Evolutionary conservation across 2,888 invertebrate genomes (phyloP).

Genomic region (Arenicola marina): DNA sequence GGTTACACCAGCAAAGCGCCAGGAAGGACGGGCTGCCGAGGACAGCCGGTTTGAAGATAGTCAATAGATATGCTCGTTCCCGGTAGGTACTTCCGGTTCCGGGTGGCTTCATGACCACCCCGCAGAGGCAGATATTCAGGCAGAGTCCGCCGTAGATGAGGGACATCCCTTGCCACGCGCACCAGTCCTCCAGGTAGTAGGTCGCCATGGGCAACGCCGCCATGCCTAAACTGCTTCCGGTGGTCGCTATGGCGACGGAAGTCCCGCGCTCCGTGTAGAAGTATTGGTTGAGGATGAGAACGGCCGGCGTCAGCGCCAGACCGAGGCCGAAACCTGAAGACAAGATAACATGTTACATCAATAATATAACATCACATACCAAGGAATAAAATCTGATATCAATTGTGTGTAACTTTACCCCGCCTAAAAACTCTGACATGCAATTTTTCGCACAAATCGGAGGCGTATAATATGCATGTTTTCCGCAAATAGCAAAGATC

Average conservation of each 20-base stretch:
- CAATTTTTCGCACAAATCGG: no score
- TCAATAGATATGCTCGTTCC: slow-evolving; percentile 12
- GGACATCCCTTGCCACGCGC: slow-evolving; percentile 22
- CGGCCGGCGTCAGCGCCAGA: slow-evolving; percentile 21
- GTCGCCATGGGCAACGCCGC: slow-evolving; percentile 11
- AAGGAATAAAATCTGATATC: no score
- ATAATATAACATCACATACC: no score
- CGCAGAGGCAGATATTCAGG: slow-evolving; percentile 36
- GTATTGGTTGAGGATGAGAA: slow-evolving; percentile 22
- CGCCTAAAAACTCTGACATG: no score
- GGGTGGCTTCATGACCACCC: slow-evolving; percentile 46
- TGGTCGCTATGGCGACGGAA: slow-evolving; percentile 10
- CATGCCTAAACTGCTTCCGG: slow-evolving; percentile 20
- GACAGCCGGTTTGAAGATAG: slow-evolving; percentile 33
- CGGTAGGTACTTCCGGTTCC: not conserved
- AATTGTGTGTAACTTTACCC: no score
- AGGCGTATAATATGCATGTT: no score
- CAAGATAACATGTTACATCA: no score
- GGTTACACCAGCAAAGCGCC: slow-evolving; percentile 50
- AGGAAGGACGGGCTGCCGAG: slow-evolving; percentile 49
- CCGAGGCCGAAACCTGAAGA: slow-evolving; percentile 30
- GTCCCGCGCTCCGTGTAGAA: slow-evolving; percentile 13
- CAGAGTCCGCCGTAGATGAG: slow-evolving; percentile 17
- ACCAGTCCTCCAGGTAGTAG: slow-evolving; percentile 16
- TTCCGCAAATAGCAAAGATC: no score